Evolutionary conservation across 2,888 invertebrate species (phyloP).

Genomic region (Athalia circularis): DNA sequence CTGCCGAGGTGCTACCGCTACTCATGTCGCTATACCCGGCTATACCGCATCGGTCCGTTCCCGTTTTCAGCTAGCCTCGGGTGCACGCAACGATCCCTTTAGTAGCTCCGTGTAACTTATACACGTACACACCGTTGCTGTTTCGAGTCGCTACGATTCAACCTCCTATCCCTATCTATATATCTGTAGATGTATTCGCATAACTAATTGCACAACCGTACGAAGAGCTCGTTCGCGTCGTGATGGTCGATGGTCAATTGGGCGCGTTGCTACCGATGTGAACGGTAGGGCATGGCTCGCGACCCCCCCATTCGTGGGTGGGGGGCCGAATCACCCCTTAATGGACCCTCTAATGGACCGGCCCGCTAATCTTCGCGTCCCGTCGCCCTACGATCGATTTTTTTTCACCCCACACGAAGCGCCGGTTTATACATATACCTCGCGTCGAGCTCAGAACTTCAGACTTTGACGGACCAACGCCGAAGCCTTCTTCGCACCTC

Average conservation of each 20-base stretch:
- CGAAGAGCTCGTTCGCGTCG: not conserved
- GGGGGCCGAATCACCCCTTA: conserved; percentile 42
- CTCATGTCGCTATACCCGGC: too few relatives aligned
- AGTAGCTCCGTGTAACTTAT: not conserved
- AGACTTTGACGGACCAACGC: too few relatives aligned
- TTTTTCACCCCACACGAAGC: not conserved
- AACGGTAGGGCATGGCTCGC: too few relatives aligned
- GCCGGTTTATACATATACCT: too few relatives aligned
- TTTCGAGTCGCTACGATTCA: too few relatives aligned
- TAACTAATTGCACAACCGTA: not conserved
- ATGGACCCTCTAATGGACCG: conserved; percentile 66
- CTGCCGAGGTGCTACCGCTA: conserved; percentile 21
- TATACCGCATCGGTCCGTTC: not conserved
- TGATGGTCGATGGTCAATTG: conserved; percentile 28
- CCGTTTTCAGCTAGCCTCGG: conserved; percentile 5
- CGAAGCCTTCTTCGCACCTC: not conserved
- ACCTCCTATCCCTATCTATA: not conserved
- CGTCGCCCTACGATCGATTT: conserved; percentile 33
- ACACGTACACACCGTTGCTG: too few relatives aligned
- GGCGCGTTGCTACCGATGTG: not conserved
- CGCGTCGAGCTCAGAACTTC: too few relatives aligned
- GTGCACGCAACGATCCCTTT: not conserved
- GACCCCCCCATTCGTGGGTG: not conserved
- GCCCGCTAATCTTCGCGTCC: conserved; percentile 63
- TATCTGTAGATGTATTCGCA: not conserved